Conservation (phyloP, 1,140 invertebrate genomes). For the Geopemphigus sp. region DNA sequence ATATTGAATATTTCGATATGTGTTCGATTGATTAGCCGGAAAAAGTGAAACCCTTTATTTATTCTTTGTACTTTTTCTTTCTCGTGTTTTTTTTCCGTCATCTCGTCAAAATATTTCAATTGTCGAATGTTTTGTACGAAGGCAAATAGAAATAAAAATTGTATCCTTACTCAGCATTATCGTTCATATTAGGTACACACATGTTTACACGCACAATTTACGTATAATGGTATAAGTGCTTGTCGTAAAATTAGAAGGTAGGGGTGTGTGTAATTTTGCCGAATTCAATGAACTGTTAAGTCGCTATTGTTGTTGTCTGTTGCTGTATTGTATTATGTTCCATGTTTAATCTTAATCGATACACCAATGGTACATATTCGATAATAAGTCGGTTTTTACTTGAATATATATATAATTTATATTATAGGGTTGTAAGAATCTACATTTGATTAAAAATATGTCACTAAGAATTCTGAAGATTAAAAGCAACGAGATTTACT, state of each 20-base stretch:
- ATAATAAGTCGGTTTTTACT: no score
- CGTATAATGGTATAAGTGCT: neutral
- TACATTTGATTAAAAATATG: no score
- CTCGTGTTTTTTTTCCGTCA: constrained; percentile 29
- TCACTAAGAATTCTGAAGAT: no score
- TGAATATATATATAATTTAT: no score
- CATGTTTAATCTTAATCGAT: no score
- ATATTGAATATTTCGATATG: constrained; percentile 3
- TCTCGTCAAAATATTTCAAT: constrained; percentile 34
- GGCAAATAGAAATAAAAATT: constrained; percentile 47
- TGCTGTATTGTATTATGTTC: neutral
- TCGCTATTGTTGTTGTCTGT: neutral
- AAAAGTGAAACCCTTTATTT: constrained; percentile 41
- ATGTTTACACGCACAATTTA: neutral
- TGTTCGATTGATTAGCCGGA: constrained; percentile 45
- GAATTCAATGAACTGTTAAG: constrained; percentile 13
- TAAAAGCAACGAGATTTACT: no score
- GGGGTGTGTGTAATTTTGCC: neutral
- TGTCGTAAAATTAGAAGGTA: neutral
- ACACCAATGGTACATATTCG: no score
- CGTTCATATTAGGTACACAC: neutral
- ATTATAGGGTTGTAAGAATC: no score
- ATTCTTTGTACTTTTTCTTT: constrained; percentile 47
- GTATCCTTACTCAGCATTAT: neutral
- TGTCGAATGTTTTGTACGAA: neutral